These are phyloP conservation scores for Drosophila kuntzei DNA, from an alignment of 2,888 invertebrate species.

Conservation along the genomic window DNA sequence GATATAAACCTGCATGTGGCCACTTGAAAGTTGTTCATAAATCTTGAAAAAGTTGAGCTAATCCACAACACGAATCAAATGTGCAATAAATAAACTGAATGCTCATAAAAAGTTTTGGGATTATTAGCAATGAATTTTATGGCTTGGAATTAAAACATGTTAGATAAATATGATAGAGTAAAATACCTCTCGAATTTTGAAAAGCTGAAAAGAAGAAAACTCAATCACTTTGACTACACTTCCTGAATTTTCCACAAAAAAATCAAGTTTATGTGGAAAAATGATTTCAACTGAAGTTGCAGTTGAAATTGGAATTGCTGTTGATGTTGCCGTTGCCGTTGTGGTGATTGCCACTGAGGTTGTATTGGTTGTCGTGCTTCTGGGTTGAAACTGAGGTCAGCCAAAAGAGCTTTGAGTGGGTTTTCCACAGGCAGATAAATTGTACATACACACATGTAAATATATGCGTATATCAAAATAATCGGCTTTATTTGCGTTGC, in stretches of 20 bases:
- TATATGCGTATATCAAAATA: slow-evolving; percentile 9
- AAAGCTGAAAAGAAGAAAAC: slow-evolving; percentile 9
- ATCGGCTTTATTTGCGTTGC: slow-evolving; percentile 31
- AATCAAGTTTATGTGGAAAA: slow-evolving; percentile 29
- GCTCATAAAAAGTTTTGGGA: slow-evolving; percentile 1
- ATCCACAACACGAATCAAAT: slow-evolving; percentile 13
- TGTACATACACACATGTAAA: not conserved
- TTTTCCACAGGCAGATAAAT: slow-evolving; percentile 14
- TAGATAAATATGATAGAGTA: not conserved
- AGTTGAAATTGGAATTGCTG: slow-evolving; percentile 4
- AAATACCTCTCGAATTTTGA: slow-evolving; percentile 5
- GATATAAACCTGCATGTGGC: slow-evolving; percentile 9
- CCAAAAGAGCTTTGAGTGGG: slow-evolving; percentile 15
- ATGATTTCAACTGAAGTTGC: slow-evolving; percentile 11
- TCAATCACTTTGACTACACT: slow-evolving; percentile 27
- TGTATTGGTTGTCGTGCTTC: not conserved
- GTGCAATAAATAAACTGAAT: slow-evolving; percentile 14
- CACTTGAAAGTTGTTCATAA: slow-evolving; percentile 27
- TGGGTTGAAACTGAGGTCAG: slow-evolving; percentile 29
- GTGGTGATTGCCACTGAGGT: slow-evolving; percentile 1
- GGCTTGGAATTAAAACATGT: not conserved
- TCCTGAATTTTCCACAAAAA: slow-evolving; percentile 19
- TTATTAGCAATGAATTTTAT: slow-evolving; percentile 13
- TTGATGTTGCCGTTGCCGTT: slow-evolving; percentile 1
- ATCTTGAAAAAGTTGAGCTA: slow-evolving; percentile 3